Evolutionary conservation across 2,113 vertebrate genomes (phyloP).

Genomic region (Sinocyclocheilus anshuiensis): DNA sequence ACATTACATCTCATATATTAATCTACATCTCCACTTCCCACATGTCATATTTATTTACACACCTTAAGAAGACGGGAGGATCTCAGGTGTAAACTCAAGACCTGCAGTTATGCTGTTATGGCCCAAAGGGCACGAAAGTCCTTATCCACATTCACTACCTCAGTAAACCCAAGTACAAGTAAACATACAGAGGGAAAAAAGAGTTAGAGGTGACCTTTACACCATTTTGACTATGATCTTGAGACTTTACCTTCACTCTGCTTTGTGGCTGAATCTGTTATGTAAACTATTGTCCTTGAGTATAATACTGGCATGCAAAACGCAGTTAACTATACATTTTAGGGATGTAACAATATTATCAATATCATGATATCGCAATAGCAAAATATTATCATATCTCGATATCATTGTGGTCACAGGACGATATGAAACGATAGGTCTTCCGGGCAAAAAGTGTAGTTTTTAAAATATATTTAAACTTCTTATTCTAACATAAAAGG

Average conservation of each 20-base stretch:
- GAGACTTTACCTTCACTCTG: background rate
- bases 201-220: background rate
- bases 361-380: too few species aligned
- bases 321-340: background rate
- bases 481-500: too few species aligned
- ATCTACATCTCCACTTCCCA: slow-evolving; percentile 35
- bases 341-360: too few species aligned
- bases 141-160: background rate
- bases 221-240: background rate
- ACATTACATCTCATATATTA: slow-evolving; percentile 33
- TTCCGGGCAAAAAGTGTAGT: too few species aligned
- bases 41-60: slow-evolving; percentile 37
- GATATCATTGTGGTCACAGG: too few species aligned
- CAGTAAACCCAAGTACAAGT: background rate
- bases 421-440: too few species aligned
- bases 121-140: background rate
- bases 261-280: background rate
- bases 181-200: background rate
- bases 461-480: too few species aligned
- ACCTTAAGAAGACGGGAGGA: slow-evolving; percentile 13
- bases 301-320: background rate
- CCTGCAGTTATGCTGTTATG: slow-evolving; percentile 17
- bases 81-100: slow-evolving; percentile 3
- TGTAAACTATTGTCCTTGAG: background rate
- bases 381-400: too few species aligned